Evolutionary conservation across 2,113 vertebrate species (phyloP).

Genomic region (Anoplopoma fimbria): DNA sequence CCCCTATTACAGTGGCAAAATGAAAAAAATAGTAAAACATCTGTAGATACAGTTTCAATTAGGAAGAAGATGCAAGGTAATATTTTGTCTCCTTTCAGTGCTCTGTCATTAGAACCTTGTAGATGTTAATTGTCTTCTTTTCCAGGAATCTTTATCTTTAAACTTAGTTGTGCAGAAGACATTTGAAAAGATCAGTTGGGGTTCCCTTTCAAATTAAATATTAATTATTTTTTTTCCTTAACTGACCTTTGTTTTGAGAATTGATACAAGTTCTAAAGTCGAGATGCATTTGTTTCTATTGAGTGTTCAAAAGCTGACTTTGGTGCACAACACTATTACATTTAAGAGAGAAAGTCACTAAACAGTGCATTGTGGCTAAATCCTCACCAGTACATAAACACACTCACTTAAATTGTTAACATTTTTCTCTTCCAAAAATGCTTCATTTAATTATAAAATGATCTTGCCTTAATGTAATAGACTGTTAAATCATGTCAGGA

Average conservation of each 20-base stretch:
- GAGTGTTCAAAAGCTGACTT: neutral
- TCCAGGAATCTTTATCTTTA: neutral
- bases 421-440: neutral
- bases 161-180: conserved; percentile 9
- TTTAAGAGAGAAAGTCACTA: neutral
- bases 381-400: neutral
- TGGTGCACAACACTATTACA: neutral
- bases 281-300: neutral
- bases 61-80: conserved; percentile 2
- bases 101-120: conserved; percentile 25
- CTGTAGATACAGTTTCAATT: conserved; percentile 37
- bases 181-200: neutral
- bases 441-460: conserved; percentile 25
- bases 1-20: conserved; percentile 12
- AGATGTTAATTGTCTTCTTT: conserved; percentile 8
- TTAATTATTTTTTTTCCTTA: conserved; percentile 42
- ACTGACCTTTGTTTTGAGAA: neutral
- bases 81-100: conserved; percentile 7
- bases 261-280: neutral
- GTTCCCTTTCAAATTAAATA: conserved; percentile 40
- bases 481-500: conserved; percentile 28
- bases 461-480: conserved; percentile 56
- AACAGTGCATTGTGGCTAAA: neutral
- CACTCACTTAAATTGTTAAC: neutral
- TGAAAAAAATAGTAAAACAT: neutral